A percentile compares a stretch with the other conserved stretches of the same genome.
These are phyloP conservation scores for Griposia aprilina DNA, from an alignment of 2,888 invertebrate genomes.

Conservation along the genomic window DNA sequence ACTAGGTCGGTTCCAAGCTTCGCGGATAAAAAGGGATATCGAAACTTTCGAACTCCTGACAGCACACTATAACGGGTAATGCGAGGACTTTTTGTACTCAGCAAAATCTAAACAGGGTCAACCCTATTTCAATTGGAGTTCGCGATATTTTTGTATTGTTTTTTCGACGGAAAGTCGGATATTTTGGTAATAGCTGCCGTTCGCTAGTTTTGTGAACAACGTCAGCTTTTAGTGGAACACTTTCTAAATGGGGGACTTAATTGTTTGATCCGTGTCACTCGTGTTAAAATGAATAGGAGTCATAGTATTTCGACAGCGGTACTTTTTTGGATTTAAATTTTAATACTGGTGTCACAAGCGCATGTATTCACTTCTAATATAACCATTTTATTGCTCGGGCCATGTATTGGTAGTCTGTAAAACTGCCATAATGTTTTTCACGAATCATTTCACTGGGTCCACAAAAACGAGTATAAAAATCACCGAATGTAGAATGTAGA, in stretches of 20 bases:
- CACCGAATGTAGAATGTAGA: conserved; percentile 25
- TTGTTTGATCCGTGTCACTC: conserved; percentile 41
- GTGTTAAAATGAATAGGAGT: conserved; percentile 13
- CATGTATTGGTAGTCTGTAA: conserved; percentile 1
- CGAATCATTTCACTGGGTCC: conserved; percentile 36
- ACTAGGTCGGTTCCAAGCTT: conserved; percentile 68
- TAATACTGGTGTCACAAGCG: neutral
- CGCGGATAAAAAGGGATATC: conserved; percentile 68
- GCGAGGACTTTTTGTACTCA: conserved; percentile 63
- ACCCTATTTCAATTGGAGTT: conserved; percentile 63
- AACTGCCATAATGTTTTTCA: conserved; percentile 16
- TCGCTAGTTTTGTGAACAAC: conserved; percentile 42
- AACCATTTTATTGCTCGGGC: neutral
- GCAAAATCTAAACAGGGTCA: conserved; percentile 69
- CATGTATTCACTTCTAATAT: neutral
- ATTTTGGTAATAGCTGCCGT: conserved; percentile 52
- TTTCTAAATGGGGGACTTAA: conserved; percentile 44
- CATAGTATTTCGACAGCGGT: neutral
- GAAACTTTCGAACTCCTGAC: conserved; percentile 60
- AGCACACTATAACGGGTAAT: conserved; percentile 57
- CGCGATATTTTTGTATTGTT: conserved; percentile 62
- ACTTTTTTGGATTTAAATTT: neutral
- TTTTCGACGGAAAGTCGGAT: conserved; percentile 43
- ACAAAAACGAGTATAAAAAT: conserved; percentile 27
- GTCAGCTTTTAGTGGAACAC: conserved; percentile 52